Evolutionary conservation across 2,888 invertebrate genomes (phyloP).

Genomic region (Tridacna gigas): DNA sequence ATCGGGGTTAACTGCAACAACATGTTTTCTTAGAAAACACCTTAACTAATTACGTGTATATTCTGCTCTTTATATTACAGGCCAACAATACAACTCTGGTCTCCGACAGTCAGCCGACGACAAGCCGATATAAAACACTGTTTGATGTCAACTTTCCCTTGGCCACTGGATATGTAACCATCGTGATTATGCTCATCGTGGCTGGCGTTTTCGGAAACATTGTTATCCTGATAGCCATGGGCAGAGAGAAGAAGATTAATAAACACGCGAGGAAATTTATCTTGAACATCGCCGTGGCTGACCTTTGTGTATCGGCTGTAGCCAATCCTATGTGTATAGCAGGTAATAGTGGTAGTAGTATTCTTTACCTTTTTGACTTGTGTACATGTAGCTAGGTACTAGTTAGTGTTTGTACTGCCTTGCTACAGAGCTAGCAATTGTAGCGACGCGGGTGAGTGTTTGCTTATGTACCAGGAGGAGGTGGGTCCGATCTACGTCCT

Average conservation of each 20-base stretch:
- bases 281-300: constrained; percentile 75
- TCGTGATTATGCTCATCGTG: constrained; percentile 54
- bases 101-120: not conserved
- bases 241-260: constrained; percentile 57
- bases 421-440: too few relatives aligned
- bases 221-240: constrained; percentile 67
- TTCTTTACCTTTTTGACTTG: too few relatives aligned
- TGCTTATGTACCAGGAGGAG: too few relatives aligned
- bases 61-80: not conserved
- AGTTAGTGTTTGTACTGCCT: too few relatives aligned
- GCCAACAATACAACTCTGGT: not conserved
- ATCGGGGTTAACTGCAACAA: too few relatives aligned
- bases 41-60: too few relatives aligned
- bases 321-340: constrained; percentile 78
- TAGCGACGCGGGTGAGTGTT: too few relatives aligned
- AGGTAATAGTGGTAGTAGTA: constrained; percentile 61
- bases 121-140: constrained; percentile 42
- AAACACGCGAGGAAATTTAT: constrained; percentile 71
- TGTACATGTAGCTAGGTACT: too few relatives aligned
- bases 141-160: constrained; percentile 60
- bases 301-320: constrained; percentile 74
- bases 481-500: too few relatives aligned
- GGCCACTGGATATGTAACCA: constrained; percentile 66
- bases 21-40: too few relatives aligned
- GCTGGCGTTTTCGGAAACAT: constrained; percentile 66